phyloP scores from a whole-genome alignment of 2,888 invertebrate species.

The Eupithecia pulchellata region DNA sequence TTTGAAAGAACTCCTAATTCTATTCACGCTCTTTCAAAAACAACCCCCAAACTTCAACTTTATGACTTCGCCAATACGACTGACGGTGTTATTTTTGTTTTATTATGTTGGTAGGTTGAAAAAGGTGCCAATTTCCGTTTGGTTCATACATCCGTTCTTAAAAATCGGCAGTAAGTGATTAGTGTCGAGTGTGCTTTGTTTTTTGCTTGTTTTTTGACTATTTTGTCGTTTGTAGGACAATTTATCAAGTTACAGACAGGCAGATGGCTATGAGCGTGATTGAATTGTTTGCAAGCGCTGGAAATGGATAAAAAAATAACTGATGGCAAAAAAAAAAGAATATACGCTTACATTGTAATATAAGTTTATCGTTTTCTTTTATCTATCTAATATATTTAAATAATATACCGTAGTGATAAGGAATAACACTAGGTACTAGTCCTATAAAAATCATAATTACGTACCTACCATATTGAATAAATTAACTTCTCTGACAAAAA shows the following conservation, averaged over 20 bases:
- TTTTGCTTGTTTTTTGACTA: slow-evolving; percentile 71
- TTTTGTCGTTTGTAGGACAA: slow-evolving; percentile 65
- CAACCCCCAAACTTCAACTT: slow-evolving; percentile 41
- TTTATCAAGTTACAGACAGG: slow-evolving; percentile 73
- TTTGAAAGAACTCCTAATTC: slow-evolving; percentile 22
- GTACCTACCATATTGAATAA: not conserved
- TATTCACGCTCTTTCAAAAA: slow-evolving; percentile 20
- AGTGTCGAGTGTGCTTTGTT: slow-evolving; percentile 75
- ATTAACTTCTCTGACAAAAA: not conserved
- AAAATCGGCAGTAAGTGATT: slow-evolving; percentile 80
- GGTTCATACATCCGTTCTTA: slow-evolving; percentile 77
- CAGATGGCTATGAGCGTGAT: slow-evolving; percentile 66
- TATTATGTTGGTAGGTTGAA: slow-evolving; percentile 55
- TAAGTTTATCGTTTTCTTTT: no score
- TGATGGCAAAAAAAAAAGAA: not conserved
- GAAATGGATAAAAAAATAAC: slow-evolving; percentile 2
- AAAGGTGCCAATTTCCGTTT: slow-evolving; percentile 84
- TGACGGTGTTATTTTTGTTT: slow-evolving; percentile 2
- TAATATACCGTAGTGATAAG: not conserved
- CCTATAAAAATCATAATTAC: not conserved
- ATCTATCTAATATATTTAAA: not conserved
- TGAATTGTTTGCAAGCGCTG: slow-evolving; percentile 55
- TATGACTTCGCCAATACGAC: slow-evolving; percentile 44
- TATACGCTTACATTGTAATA: not conserved
- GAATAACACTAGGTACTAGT: not conserved